These are phyloP conservation scores for Chloroclysta siterata DNA, from an alignment of 2,888 invertebrate genomes.

Conservation along the genomic window DNA sequence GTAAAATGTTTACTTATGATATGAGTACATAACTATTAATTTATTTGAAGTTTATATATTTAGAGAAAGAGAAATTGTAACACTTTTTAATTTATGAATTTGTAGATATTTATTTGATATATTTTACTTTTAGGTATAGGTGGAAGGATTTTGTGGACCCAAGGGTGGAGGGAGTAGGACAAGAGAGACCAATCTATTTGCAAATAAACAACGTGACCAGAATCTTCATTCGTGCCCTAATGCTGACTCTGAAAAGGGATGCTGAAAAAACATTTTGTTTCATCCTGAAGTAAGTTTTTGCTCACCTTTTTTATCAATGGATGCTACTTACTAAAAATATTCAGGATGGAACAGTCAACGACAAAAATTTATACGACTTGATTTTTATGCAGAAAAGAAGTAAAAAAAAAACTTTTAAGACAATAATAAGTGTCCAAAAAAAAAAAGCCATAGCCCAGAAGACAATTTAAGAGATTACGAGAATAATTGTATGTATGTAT, in stretches of 20 bases:
- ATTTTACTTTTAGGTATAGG: conserved; percentile 10
- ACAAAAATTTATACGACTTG: too few species aligned
- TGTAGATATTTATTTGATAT: conserved; percentile 1
- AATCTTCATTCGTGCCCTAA: conserved; percentile 3
- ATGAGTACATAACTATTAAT: conserved; percentile 18
- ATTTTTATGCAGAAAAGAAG: too few species aligned
- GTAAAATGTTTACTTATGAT: conserved; percentile 31
- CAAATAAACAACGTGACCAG: conserved; percentile 22
- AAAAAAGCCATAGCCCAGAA: too few species aligned
- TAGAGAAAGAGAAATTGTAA: conserved; percentile 4
- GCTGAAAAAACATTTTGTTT: conserved; percentile 1
- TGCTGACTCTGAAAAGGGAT: neutral
- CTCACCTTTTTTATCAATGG: neutral
- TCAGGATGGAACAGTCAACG: too few species aligned
- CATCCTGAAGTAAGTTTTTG: neutral
- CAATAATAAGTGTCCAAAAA: too few species aligned
- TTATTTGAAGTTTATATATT: conserved; percentile 8
- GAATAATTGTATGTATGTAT: too few species aligned
- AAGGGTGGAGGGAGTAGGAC: conserved; percentile 20
- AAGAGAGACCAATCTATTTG: conserved; percentile 15
- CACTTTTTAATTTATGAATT: neutral
- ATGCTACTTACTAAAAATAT: too few species aligned
- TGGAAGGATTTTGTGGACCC: conserved; percentile 36
- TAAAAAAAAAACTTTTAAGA: too few species aligned
- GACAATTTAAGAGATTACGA: too few species aligned